Base-by-base conservation (phyloP, 2,113 vertebrate species). In the Trinectes maculatus region DNA sequence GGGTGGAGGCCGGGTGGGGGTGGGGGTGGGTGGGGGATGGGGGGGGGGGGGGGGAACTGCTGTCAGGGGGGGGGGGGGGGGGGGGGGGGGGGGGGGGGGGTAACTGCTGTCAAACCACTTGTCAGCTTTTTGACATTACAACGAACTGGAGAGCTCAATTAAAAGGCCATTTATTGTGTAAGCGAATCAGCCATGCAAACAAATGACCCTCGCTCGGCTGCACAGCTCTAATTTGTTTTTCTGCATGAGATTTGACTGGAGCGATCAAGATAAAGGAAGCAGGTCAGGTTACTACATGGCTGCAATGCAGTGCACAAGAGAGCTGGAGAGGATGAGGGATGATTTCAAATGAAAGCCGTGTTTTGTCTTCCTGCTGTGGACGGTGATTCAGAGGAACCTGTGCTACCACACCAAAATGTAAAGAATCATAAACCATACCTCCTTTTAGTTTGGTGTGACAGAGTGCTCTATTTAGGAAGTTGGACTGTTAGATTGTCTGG, bases 171-270 rank as follows among this genome's bases (percentile, higher is more conserved):
- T n/a, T 94, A 94, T 92, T 93, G 91, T 93, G 93, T 90, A 91
- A 95, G 94, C 95, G 95, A 96, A 96, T 96, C 95, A 93, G 91
- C 83, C 89, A 70, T 92, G 95, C 94, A 95, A 95, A 96, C 94
- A 95, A 96, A 96, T 91, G 93, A 75, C 60, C 60, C 92, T 94
- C 91, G 90, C 92, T 87, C 79, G 56, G 87, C 86, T 91, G 92
- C 93, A 83, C 92, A 92, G 85, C 93, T 92, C 92, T 91, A 85
- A 94, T 95, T 95, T 92, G 92, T 94, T 92, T 94, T n/a, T 87
- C 74, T 82, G 85, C 90, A 79, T 91, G 90, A 92, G 79, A 88
- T 92, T 91, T 93, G 94, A 94, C 92, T 93, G 91, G 89, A 87
- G 39, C 93, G 93, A 93, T 94, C 92, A 90, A 90, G 92, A 83